These are phyloP conservation scores for Mixornis gularis DNA, from an alignment of 2,113 vertebrate genomes.

Conservation along the genomic window DNA sequence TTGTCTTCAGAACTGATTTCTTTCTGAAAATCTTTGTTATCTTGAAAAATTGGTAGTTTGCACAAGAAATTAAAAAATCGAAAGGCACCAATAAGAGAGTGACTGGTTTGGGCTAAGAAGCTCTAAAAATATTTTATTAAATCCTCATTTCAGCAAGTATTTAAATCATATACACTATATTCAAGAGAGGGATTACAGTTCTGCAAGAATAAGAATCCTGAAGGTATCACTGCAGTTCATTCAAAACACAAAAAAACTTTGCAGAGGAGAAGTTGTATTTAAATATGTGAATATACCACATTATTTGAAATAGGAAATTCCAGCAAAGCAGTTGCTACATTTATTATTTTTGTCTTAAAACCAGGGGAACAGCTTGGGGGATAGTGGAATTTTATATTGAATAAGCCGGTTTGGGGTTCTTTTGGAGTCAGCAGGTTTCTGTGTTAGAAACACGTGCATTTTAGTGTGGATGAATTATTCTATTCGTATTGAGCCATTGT, in stretches of 20 bases:
- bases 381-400: conserved; percentile 13
- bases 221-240: neutral
- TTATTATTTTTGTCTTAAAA: conserved; percentile 26
- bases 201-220: neutral
- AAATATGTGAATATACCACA: conserved; percentile 15
- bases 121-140: neutral
- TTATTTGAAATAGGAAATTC: conserved; percentile 61
- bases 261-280: neutral
- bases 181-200: neutral
- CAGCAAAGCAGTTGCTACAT: conserved; percentile 25
- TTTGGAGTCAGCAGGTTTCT: neutral
- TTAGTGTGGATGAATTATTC: neutral
- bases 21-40: neutral
- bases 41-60: neutral
- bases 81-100: neutral
- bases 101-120: neutral
- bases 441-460: neutral
- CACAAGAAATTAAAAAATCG: neutral
- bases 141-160: neutral
- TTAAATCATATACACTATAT: neutral
- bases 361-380: neutral
- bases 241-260: neutral
- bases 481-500: neutral
- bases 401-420: neutral
- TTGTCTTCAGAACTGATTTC: neutral